phyloP scores from a whole-genome alignment of 2,888 invertebrate genomes.

The Xestia c-nigrum region DNA sequence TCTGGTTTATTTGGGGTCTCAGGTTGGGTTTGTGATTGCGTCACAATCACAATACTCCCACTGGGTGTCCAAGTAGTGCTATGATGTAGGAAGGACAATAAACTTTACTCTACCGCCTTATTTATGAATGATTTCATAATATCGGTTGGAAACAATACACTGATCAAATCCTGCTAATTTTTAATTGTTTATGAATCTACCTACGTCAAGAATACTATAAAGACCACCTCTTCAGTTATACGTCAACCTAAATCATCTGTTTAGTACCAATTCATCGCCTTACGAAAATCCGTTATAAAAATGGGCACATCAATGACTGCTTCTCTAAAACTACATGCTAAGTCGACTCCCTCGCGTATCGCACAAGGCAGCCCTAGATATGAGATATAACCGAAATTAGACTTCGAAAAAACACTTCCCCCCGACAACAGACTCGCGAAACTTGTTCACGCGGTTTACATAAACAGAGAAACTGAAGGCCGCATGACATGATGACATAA shows the following conservation, averaged over 20 bases:
- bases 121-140: conserved; percentile 20
- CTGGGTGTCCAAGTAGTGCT: conserved; percentile 1
- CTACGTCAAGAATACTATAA: background rate
- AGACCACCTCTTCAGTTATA: conserved; percentile 1
- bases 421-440: conserved; percentile 68
- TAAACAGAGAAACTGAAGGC: conserved; percentile 83
- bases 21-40: conserved; percentile 4
- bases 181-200: background rate
- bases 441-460: conserved; percentile 80
- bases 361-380: conserved; percentile 48
- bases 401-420: conserved; percentile 66
- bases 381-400: conserved; percentile 52
- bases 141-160: conserved; percentile 14
- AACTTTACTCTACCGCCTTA: conserved; percentile 17
- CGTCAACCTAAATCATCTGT: conserved; percentile 11
- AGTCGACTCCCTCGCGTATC: conserved; percentile 41
- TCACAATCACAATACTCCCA: conserved; percentile 4
- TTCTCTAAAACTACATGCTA: conserved; percentile 46
- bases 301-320: conserved; percentile 26
- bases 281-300: conserved; percentile 35
- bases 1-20: conserved; percentile 2
- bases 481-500: conserved; percentile 84
- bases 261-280: conserved; percentile 5
- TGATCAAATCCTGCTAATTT: background rate
- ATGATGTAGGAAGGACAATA: conserved; percentile 35